phyloP scores from a whole-genome alignment of 1,140 invertebrate genomes.

The Vanessa tameamea region DNA sequence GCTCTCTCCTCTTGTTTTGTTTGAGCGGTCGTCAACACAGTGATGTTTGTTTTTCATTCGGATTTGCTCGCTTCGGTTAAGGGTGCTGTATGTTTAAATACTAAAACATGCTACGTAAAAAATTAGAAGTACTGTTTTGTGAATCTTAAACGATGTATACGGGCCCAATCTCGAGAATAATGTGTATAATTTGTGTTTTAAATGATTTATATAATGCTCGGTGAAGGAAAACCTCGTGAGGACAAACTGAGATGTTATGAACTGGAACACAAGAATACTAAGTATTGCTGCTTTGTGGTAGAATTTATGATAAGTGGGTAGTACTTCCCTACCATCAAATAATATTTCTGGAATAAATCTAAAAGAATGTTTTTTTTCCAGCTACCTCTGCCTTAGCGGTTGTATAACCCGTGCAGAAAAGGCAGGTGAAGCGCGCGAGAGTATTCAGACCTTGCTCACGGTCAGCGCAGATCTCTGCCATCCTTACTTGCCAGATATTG shows the following conservation, averaged over 20 bases:
- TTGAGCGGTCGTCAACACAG: constrained; percentile 36
- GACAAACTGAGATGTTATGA: no score
- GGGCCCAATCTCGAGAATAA: no score
- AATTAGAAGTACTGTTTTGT: background rate
- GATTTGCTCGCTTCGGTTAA: constrained; percentile 41
- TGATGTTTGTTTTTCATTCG: constrained; percentile 44
- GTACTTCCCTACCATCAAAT: background rate
- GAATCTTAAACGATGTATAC: no score
- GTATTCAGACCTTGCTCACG: constrained; percentile 64
- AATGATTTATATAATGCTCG: no score
- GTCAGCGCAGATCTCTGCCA: constrained; percentile 65
- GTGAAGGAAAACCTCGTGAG: no score
- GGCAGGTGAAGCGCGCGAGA: constrained; percentile 59
- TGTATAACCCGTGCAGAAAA: constrained; percentile 53
- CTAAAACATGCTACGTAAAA: background rate
- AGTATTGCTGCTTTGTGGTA: no score
- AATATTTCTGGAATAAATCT: background rate
- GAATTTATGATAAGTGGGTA: no score
- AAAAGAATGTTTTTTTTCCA: constrained; percentile 51
- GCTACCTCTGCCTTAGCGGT: constrained; percentile 65
- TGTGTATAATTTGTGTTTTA: no score
- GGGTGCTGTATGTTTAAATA: constrained; percentile 26
- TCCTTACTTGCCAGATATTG: constrained; percentile 51
- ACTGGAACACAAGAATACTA: no score
- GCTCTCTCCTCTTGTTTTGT: constrained; percentile 34